These are phyloP conservation scores for Lochmaea crataegi DNA, from an alignment of 2,888 invertebrate species.

Conservation along the genomic window DNA sequence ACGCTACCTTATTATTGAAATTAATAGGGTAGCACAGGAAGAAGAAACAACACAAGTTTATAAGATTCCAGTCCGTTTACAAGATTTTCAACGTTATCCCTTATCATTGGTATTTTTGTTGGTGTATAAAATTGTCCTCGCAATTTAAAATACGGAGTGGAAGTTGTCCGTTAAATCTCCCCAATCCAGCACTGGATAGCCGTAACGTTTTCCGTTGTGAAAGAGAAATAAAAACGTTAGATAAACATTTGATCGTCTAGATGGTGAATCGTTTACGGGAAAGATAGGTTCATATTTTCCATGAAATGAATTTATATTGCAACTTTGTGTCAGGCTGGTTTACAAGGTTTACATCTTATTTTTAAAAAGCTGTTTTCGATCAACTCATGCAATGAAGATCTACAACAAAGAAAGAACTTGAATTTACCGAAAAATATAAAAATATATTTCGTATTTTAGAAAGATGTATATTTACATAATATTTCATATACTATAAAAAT, in stretches of 20 bases:
- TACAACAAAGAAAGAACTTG: background rate
- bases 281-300: slow-evolving; percentile 38
- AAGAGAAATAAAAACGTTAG: slow-evolving; percentile 21
- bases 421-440: background rate
- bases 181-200: background rate
- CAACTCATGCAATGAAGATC: slow-evolving; percentile 10
- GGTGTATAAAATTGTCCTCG: no score
- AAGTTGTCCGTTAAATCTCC: background rate
- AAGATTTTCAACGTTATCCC: no score
- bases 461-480: no score
- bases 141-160: no score
- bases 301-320: slow-evolving; percentile 40
- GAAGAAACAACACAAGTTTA: no score
- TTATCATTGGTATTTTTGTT: no score
- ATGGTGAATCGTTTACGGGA: slow-evolving; percentile 27
- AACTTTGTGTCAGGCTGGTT: slow-evolving; percentile 24
- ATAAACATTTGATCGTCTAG: slow-evolving; percentile 29
- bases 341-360: slow-evolving; percentile 11
- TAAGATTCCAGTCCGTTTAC: no score
- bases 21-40: no score
- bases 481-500: no score
- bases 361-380: slow-evolving; percentile 18
- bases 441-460: background rate
- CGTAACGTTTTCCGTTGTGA: slow-evolving; percentile 7
- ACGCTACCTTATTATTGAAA: no score